Percentiles rank a stretch among this genome's conserved stretches.
Conservation (phyloP, 2,888 invertebrate species). For the Pollenia amentaria region DNA sequence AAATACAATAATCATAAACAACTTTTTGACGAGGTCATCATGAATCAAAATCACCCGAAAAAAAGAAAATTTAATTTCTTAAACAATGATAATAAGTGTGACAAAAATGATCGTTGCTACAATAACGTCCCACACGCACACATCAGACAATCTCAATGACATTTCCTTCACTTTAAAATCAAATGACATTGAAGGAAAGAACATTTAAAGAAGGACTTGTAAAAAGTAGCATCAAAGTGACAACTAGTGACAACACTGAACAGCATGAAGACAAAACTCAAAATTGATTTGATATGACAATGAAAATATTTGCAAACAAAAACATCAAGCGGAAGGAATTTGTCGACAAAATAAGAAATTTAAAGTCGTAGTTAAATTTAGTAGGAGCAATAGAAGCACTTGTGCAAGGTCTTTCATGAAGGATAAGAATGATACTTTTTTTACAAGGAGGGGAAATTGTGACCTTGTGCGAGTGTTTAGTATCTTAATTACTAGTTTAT, state of each 20-base stretch:
- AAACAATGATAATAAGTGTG: conserved; percentile 70
- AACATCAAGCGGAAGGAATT: conserved; percentile 72
- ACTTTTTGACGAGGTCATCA: conserved; percentile 76
- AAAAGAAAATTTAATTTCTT: conserved; percentile 13
- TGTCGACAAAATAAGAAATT: conserved; percentile 42
- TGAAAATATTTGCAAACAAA: conserved; percentile 79
- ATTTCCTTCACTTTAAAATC: conserved; percentile 67
- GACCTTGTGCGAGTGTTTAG: conserved; percentile 33
- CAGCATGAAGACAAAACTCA: conserved; percentile 72
- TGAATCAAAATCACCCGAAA: conserved; percentile 73
- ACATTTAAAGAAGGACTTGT: conserved; percentile 8
- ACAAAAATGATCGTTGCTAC: conserved; percentile 58
- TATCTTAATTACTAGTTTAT: conserved; percentile 28
- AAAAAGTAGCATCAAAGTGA: conserved; percentile 75
- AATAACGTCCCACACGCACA: not conserved
- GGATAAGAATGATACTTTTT: conserved; percentile 2
- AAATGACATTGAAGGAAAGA: conserved; percentile 77
- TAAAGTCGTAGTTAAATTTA: not conserved
- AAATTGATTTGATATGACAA: conserved; percentile 75
- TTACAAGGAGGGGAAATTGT: conserved; percentile 52
- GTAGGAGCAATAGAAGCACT: conserved; percentile 72
- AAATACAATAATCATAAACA: not conserved
- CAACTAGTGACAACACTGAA: conserved; percentile 74
- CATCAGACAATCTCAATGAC: conserved; percentile 4
- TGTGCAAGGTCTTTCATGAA: conserved; percentile 69